Evolutionary conservation across 2,888 invertebrate species (phyloP), one percentile per base, ranked within the genome.

Genomic region (Clepsis dumicolana): DNA sequence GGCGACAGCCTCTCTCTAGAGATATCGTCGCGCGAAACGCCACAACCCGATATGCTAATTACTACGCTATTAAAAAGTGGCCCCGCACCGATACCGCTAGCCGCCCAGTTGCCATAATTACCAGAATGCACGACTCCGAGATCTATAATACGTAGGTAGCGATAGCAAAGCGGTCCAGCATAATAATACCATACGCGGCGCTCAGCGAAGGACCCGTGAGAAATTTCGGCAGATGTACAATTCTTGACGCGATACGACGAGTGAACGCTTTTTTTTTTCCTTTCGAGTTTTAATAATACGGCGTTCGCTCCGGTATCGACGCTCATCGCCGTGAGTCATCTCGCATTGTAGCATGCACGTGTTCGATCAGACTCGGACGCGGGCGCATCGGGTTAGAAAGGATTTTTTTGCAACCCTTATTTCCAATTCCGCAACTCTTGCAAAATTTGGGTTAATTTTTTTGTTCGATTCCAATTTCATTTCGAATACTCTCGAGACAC

Each of bases 161-260:
- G 84, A 88, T 87, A 87, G 86, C 83, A 76, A 81, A 86, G 84
- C 86, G 81, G 87, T 84, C 86, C 86, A 81, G 82, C 79, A 76
- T 90, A 90, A 92, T 93, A 92, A 91, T 90, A 91, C 87, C 87
- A 86, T 86, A 85, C 86, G 80, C 78, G 84, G 81, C 81, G 71
- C 80, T 54, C 80, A 76, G 77, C 79, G 81, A 80, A 82, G 84
- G 86, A 88, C 83, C 90, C 94, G 94, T 94, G 94, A 94, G 94
- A 94, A 93, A 85, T 93, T 94, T 93, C 90, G 93, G 93, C 94
- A 94, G 94, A 94, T 94, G 94, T 93, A 91, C 93, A 93, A 92
- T 93, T 92, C 91, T 92, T 90, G 90, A 89, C 88, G 88, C 87
- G 85, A 87, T 85, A 84, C 89, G 88, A 87, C 89, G 89, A 88